Evolutionary conservation across 1,140 invertebrate genomes (phyloP).

Genomic region (Frieseomelitta varia): DNA sequence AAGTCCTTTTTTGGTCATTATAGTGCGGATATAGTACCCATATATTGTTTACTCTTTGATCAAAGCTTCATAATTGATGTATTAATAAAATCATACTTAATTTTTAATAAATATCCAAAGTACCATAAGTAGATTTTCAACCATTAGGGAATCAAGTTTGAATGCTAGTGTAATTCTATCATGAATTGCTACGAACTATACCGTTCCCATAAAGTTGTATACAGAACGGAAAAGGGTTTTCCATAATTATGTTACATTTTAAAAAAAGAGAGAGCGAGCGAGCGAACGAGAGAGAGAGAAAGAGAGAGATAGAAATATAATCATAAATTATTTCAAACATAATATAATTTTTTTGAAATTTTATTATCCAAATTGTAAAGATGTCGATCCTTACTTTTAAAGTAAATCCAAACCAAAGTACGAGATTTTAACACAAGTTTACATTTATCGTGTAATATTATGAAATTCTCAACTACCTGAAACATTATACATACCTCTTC

Average conservation of each 20-base stretch:
- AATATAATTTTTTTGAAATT: constrained; percentile 49
- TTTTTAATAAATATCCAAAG: constrained; percentile 55
- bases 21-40: constrained; percentile 17
- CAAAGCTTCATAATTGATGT: constrained; percentile 67
- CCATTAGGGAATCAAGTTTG: constrained; percentile 44
- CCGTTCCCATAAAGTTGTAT: constrained; percentile 49
- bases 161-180: constrained; percentile 36
- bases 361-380: constrained; percentile 41
- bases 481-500: constrained; percentile 63
- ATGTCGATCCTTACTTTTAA: constrained; percentile 49
- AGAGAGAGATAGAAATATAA: constrained; percentile 64
- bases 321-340: constrained; percentile 74
- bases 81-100: constrained; percentile 59
- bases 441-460: constrained; percentile 57
- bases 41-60: constrained; percentile 35
- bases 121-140: constrained; percentile 54
- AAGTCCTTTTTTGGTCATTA: constrained; percentile 46
- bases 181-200: constrained; percentile 40
- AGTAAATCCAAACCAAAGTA: constrained; percentile 62
- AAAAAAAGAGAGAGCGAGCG: constrained; percentile 36
- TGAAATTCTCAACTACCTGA: constrained; percentile 58
- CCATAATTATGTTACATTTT: constrained; percentile 69
- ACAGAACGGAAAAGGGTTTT: constrained; percentile 42
- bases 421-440: constrained; percentile 58
- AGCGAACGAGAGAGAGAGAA: constrained; percentile 11